Base-by-base conservation (phyloP, 2,888 invertebrate genomes). In the Bombylius discolor region DNA sequence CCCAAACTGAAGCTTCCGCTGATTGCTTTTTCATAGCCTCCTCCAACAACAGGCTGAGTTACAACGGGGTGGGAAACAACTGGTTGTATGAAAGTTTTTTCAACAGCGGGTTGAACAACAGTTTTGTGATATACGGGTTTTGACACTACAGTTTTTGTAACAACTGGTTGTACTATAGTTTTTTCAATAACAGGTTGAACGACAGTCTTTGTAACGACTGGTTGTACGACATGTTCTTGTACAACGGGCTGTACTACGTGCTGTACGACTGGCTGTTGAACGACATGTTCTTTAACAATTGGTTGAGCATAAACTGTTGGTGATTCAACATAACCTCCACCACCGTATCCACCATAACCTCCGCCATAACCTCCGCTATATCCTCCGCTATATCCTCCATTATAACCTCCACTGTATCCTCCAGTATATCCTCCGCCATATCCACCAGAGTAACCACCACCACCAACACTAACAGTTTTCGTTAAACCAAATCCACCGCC, bases 11-110 rank as follows among this genome's bases (percentile, higher is more conserved):
- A 51, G 3, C 45, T 51, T 8, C 59, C 56, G 13, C 46, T 51
- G n/a, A 58, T 49, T 9, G 23, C 23, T 23, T 53, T 58, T 34
- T 55, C 52, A 33, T 52, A 47, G 12, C 59, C 54, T 3, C 56
- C 58, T 5, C 11, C 8, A 11, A 11, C 39, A 11, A 11, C 11
- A 1, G 39, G 39, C 11, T 42, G 4, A 42, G 39, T 11, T 42
- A 11, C 39, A 11, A 11, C 11, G 11, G 39, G 39, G 2, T 42
- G 4, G 4, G 39, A 11, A 42, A 42, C 39, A 11, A 11, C 39
- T 11, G 39, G 39, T 11, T 42, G 7, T 42, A 11, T 4, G 4
- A 42, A 4, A 11, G 39, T 42, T 42, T 42, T 42, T 8, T 8
- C 11, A 42, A 11, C 8, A 5, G 11, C 39, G 4, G 39, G 39